Base-by-base conservation (phyloP, 2,113 vertebrate genomes). In the Hirundichthys speculiger region DNA sequence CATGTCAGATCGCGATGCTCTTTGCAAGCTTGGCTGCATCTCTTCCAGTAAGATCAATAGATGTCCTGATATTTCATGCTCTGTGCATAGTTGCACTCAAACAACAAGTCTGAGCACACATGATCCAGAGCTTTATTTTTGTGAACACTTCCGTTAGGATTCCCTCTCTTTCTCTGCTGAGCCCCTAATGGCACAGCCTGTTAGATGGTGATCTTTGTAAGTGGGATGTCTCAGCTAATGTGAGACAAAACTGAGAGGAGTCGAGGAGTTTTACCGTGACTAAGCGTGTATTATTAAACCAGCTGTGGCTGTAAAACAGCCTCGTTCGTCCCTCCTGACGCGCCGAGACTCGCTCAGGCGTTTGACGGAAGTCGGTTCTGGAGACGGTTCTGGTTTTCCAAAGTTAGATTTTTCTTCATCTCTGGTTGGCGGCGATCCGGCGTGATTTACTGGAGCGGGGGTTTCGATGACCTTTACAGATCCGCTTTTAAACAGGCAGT, bases 401-500 rank as follows among this genome's bases (percentile, higher is more conserved):
- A 12, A 59, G 63, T 40, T 12, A 2, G 15, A 51, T 69, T 71
- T 46, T 42, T 47, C 42, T 77, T 69, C 21, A 34, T 60, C 58
- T 54, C 49, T 30, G 53, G n/a, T 21, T 52, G 48, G 49, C 64
- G 51, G 50, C 40, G 27, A 1, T 24, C 66, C 56, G 2, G 13
- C 4, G 15, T 55, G 53, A 80, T 84, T 74, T 62, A 73, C 57
- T 42, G 58, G 34, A 15, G 24, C 43, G 16, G 19, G 5, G 3
- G 19, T 69, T 30, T 52, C 56, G 20, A 1, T 66, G 75, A 77
- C 77, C 75, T 86, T 84, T 83, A 65, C 51, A 73, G 56, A 78
- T 72, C 73, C 69, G 53, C 20, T 60, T 63, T 75, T 21, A 78
- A 79, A 77, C 64, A 60, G 71, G 57, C 70, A 45, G 24, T 51